Percentiles rank a stretch among this genome's conserved stretches.
phyloP scores from a whole-genome alignment of 2,113 vertebrate species.

The Athene noctua region DNA sequence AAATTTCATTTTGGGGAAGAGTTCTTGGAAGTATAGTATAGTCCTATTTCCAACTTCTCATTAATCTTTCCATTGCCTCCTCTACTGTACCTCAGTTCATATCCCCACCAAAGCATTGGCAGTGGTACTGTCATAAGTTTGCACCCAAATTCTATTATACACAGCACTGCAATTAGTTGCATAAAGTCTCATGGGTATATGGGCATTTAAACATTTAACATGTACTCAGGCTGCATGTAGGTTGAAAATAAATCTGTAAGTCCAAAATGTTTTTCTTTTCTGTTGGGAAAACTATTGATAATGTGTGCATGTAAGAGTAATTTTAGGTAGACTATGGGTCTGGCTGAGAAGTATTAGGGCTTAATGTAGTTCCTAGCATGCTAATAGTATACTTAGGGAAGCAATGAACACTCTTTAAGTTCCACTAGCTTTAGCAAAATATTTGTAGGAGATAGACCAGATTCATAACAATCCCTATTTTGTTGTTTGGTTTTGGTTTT shows the following conservation, averaged over 20 bases:
- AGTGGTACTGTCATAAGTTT: background rate
- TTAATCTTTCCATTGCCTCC: background rate
- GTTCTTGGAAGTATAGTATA: background rate
- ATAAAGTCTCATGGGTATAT: background rate
- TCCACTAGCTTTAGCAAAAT: background rate
- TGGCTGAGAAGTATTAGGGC: background rate
- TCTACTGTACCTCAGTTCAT: background rate
- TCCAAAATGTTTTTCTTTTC: background rate
- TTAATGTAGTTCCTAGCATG: background rate
- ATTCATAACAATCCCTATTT: background rate
- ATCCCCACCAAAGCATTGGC: background rate
- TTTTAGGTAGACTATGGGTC: background rate
- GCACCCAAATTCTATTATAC: background rate
- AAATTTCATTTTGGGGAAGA: background rate
- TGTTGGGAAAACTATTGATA: background rate
- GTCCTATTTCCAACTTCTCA: background rate
- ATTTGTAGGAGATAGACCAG: background rate
- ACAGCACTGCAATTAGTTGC: background rate
- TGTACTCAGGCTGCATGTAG: background rate
- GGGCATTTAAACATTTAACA: background rate
- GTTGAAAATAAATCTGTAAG: background rate
- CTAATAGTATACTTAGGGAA: background rate
- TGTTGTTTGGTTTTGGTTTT: background rate
- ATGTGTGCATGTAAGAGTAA: background rate
- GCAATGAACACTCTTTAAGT: background rate